These are phyloP conservation scores for Aradus depressus DNA, from an alignment of 2,888 invertebrate species.

Conservation along the genomic window DNA sequence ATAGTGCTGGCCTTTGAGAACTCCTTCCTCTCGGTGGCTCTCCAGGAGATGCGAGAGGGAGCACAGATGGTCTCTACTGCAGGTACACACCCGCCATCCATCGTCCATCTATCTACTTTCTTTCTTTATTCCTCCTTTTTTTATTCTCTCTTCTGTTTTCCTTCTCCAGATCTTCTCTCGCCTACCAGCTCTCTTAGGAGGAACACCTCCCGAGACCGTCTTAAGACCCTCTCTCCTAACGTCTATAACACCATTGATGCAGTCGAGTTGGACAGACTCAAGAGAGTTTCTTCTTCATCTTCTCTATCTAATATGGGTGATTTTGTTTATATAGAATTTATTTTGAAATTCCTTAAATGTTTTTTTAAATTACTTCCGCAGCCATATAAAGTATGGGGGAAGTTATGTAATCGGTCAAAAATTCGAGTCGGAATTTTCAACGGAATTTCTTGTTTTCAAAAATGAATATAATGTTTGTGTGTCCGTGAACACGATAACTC, in stretches of 20 bases:
- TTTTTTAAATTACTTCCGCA: no score
- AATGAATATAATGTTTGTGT: no score
- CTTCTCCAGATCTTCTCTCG: no score
- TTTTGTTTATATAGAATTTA: no score
- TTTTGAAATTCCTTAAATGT: no score
- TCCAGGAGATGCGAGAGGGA: slow-evolving; percentile 46
- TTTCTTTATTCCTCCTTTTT: no score
- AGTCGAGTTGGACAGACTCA: slow-evolving; percentile 35
- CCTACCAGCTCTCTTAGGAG: slow-evolving; percentile 30
- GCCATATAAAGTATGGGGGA: no score
- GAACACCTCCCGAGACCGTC: slow-evolving; percentile 38
- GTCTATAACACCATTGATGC: slow-evolving; percentile 31
- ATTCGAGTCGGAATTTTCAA: no score
- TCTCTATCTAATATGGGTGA: slow-evolving; percentile 52
- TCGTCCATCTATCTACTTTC: no score
- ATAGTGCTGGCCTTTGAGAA: slow-evolving; percentile 78
- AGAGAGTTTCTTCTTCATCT: slow-evolving; percentile 57
- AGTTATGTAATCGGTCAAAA: no score
- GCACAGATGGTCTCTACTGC: slow-evolving; percentile 23
- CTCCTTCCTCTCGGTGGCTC: slow-evolving; percentile 64
- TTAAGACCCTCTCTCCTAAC: slow-evolving; percentile 34
- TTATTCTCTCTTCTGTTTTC: slow-evolving; percentile 8
- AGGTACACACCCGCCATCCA: slow-evolving; percentile 12
- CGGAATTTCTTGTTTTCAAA: no score
- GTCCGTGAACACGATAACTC: no score